Evolutionary conservation across 2,113 vertebrate genomes (phyloP).

Genomic region (Aegotheles bennettii): DNA sequence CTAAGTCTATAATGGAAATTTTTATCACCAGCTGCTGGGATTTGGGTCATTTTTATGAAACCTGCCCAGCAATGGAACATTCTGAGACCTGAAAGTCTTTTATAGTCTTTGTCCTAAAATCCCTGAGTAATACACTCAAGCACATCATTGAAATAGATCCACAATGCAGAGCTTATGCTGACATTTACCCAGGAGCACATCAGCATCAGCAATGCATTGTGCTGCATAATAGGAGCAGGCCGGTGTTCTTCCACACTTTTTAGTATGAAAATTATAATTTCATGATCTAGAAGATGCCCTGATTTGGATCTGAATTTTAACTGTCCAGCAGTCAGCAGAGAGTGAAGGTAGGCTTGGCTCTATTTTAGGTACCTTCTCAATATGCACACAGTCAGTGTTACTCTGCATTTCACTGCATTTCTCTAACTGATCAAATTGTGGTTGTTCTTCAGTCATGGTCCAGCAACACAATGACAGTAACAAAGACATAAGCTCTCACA

Average conservation of each 20-base stretch:
- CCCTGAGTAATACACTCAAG: background rate
- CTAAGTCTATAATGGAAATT: background rate
- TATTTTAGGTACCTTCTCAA: background rate
- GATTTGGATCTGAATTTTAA: background rate
- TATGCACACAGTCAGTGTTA: background rate
- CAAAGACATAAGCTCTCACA: background rate
- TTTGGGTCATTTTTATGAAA: background rate
- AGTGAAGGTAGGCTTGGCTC: background rate
- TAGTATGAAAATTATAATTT: background rate
- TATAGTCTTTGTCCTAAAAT: background rate
- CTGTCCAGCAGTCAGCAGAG: background rate
- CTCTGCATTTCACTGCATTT: background rate
- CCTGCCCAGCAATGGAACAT: background rate
- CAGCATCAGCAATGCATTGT: background rate
- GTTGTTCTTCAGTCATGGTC: slow-evolving; percentile 44
- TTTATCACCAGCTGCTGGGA: background rate
- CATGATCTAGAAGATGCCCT: background rate
- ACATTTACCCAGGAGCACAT: background rate
- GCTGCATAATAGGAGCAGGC: background rate
- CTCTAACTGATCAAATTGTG: background rate
- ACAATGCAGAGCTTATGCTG: background rate
- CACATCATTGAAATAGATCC: background rate
- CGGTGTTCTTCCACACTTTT: background rate
- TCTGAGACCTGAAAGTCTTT: background rate
- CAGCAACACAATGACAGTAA: slow-evolving; percentile 13